Conservation (phyloP, 2,113 vertebrate genomes). For the Perognathus longimembris region DNA sequence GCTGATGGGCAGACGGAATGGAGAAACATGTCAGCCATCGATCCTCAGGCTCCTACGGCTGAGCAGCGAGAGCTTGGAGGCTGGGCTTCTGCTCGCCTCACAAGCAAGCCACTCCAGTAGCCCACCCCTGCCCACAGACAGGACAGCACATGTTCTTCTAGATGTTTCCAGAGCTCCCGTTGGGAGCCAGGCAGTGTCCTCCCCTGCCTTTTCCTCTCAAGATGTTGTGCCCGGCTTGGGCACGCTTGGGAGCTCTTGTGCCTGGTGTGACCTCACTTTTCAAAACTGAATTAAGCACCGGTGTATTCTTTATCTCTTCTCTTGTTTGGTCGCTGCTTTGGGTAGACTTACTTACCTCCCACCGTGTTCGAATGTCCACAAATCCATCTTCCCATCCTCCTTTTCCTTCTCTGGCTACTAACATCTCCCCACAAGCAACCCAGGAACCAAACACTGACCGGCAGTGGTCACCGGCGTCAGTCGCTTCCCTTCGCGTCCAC, state of each 20-base stretch:
- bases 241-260: background rate
- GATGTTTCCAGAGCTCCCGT: accelerated
- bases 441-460: no score
- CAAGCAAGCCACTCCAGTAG: background rate
- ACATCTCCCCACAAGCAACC: no score
- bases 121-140: no score
- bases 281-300: background rate
- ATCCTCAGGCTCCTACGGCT: background rate
- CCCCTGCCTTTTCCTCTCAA: background rate
- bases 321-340: no score
- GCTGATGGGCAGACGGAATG: background rate
- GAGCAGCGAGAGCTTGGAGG: background rate
- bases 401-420: no score
- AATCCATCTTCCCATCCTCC: no score
- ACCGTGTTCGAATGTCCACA: no score
- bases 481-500: no score
- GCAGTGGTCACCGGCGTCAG: no score
- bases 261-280: background rate
- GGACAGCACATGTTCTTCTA: background rate
- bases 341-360: no score
- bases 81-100: background rate
- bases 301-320: no score
- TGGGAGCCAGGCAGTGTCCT: background rate
- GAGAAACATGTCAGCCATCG: background rate
- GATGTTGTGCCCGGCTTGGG: background rate